Evolutionary conservation across 1,140 invertebrate genomes (phyloP), one percentile per base, ranked within the genome.

Genomic region (Drosophila murphyi): DNA sequence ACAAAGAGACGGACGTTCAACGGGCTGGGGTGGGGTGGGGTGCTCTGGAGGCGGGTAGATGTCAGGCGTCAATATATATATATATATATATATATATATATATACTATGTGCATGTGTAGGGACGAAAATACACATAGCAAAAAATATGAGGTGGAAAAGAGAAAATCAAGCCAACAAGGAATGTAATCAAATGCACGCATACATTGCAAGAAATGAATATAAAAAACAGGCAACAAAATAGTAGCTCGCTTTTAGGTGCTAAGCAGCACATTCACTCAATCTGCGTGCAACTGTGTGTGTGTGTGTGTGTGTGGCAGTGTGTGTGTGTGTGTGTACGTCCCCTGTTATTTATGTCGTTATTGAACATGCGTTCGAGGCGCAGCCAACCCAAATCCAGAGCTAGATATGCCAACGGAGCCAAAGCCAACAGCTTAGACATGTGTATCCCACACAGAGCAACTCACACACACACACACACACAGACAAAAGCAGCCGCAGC

Each of bases 211-310:
- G 8, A 65, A 45, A 78, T 32, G 47, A 5, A 59, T 8, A 48
- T 32, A 48, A 20, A 20, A 20, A 20, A 20, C 20, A 20, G 20
- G 52, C 32, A 34, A n/a, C 29, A 65, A 89, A 85, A 85, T 71
- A 73, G 77, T 88, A 78, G 88, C 78, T 76, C 85, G 81, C 89
- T 91, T 91, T 82, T 91, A 91, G 88, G 88, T 91, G 89, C 88
- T 85, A 86, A 87, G 83, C 79, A 87, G 82, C 81, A n/a, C 10
- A 52, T 12, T 67, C 62, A 82, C 83, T 82, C 76, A 67, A 72
- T 39, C 12, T 20, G 31, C 20, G 51, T 2, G 7, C 5, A 12
- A 45, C n/a, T 55, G 5, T 52, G 5, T 37, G 28, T 45, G 1
- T 47, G 12, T 59, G 20, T 12, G 10, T 67, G 37, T 56, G 72